Base-by-base conservation (phyloP, 2,113 vertebrate genomes). In the Panthera tigris region DNA sequence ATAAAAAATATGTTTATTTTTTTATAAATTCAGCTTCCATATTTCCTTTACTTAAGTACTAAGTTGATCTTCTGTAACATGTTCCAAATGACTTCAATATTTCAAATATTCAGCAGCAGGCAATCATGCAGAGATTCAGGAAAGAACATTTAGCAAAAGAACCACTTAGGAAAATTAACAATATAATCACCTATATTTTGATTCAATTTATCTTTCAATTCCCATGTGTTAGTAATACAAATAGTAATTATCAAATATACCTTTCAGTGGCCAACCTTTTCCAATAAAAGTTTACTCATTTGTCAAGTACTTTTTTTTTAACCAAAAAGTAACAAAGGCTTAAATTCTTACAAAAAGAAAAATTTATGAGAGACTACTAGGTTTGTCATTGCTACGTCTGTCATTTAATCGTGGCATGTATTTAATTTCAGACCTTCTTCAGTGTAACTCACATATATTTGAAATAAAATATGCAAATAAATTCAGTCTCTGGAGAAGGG, bases 381-480 rank as follows among this genome's bases (percentile, higher is more conserved):
- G 52, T 97, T 79, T 90, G 82, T 78, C 82, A 93, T 88, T 95
- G 94, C 80, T 85, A 65, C 45, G 61, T 93, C 95, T 97, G 55
- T 96, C 97, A 95, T 97, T 96, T 97, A 98, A 97, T 98, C 15
- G n/a, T 71, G 81, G 36, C 89, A 65, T 66, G 97, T 97, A 97
- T 93, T 98, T 97, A 98, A 98, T 98, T 98, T 95, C 78, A 95
- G 98, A 93, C 25, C 45, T 87, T 94, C 97, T 97, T 89, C 95
- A 81, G 76, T 65, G 90, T 91, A 82, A 96, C 90, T 95, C 97
- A 93, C 81, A 95, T 85, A 13, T 63, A 96, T 94, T 78, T 93
- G 94, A 98, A 97, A 98, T 98, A 98, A 98, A 98, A 98, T 96
- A 99, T 98, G 98, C 97, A 98, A 98, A 98, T 97, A 94, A 89